Conservation (phyloP, 1,140 invertebrate genomes). For the Drosophila paulistorum region DNA sequence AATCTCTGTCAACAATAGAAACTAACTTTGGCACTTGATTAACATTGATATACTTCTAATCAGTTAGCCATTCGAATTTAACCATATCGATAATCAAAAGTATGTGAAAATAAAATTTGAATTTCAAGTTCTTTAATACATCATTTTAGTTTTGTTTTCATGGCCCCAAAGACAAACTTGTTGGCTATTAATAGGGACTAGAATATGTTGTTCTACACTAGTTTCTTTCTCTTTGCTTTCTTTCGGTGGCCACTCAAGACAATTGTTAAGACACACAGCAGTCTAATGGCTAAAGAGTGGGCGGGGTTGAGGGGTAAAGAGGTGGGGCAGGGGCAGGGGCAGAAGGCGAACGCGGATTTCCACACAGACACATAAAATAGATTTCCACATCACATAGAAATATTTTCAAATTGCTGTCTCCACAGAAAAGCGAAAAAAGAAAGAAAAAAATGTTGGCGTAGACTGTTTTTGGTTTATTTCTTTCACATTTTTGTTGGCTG, state of each 20-base stretch:
- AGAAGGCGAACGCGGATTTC: not conserved
- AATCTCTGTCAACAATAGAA: conserved; percentile 6
- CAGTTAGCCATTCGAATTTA: not conserved
- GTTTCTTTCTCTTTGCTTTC: not conserved
- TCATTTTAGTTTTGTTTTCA: not conserved
- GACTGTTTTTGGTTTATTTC: conserved; percentile 24
- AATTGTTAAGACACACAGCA: not conserved
- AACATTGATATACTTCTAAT: conserved; percentile 28
- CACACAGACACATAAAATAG: not conserved
- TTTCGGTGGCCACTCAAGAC: conserved; percentile 1
- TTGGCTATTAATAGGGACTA: not conserved
- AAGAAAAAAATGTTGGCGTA: conserved; percentile 33
- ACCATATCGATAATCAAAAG: conserved; percentile 7
- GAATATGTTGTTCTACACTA: not conserved
- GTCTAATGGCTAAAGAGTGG: not conserved
- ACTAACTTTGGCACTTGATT: conserved; percentile 22
- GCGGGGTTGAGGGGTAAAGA: not conserved
- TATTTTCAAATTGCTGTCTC: conserved; percentile 31
- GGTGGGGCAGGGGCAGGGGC: not conserved
- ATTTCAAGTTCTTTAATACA: not conserved
- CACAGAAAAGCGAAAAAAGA: not conserved
- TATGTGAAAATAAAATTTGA: not conserved
- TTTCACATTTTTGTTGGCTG: conserved; percentile 39
- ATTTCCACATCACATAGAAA: conserved; percentile 16
- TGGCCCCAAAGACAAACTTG: not conserved